phyloP scores from a whole-genome alignment of 64 coral and sea anemone genomes.

The Actinia equina region DNA sequence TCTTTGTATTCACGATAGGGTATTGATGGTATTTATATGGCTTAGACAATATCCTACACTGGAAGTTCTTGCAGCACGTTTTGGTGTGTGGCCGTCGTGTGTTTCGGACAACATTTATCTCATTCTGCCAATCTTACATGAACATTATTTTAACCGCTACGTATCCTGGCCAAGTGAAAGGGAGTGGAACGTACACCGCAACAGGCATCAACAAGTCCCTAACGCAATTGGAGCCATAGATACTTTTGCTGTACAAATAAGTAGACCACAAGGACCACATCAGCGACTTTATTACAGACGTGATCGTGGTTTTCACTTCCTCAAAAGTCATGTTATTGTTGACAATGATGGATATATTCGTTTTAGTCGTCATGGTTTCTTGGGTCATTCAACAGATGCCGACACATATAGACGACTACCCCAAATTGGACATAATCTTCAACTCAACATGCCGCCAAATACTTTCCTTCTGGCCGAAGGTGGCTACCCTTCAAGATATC shows the following conservation, averaged over 20 bases:
- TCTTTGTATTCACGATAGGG: too few species aligned
- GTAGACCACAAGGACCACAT: not conserved
- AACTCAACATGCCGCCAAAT: not conserved
- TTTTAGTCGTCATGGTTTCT: not conserved
- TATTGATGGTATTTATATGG: too few species aligned
- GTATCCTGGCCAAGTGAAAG: too few species aligned
- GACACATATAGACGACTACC: not conserved
- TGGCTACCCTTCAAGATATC: conserved; percentile 9
- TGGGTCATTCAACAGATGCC: not conserved
- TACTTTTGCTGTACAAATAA: conserved; percentile 39
- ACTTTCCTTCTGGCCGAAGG: not conserved
- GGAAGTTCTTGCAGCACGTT: too few species aligned
- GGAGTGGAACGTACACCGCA: too few species aligned
- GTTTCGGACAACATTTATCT: too few species aligned
- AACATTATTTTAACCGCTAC: too few species aligned
- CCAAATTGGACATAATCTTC: not conserved
- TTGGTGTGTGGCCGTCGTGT: too few species aligned
- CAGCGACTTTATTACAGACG: conserved; percentile 25
- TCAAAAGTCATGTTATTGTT: conserved; percentile 4
- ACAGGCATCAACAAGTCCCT: not conserved
- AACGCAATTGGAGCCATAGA: conserved; percentile 37
- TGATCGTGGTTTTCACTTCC: conserved; percentile 43
- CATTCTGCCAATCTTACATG: too few species aligned
- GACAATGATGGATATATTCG: not conserved
- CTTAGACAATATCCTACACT: too few species aligned